Conservation (phyloP, 2,113 vertebrate species). For the Athene noctua region DNA sequence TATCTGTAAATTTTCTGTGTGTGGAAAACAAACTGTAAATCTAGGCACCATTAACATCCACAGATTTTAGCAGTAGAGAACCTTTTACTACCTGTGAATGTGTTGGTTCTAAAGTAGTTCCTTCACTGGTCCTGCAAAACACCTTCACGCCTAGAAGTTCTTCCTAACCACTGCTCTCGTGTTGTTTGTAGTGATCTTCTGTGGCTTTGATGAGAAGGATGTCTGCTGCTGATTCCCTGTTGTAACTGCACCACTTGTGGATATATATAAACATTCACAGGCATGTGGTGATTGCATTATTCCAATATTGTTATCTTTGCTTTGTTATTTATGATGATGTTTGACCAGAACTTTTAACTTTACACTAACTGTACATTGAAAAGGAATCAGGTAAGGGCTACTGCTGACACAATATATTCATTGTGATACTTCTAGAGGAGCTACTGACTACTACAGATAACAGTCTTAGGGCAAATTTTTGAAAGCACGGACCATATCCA, state of each 20-base stretch:
- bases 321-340: background rate
- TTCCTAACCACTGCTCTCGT: background rate
- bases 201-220: background rate
- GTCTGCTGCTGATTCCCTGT: background rate
- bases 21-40: background rate
- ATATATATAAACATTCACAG: background rate
- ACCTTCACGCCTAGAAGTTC: background rate
- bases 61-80: background rate
- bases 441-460: background rate
- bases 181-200: background rate
- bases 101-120: background rate
- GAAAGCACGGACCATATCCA: background rate
- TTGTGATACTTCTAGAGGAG: background rate
- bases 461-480: background rate
- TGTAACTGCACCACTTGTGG: background rate
- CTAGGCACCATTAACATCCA: background rate
- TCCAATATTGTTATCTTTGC: background rate
- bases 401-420: rapidly evolving
- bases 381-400: background rate
- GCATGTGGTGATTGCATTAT: background rate
- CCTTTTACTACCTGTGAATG: background rate
- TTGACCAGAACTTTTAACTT: background rate
- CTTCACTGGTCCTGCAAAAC: background rate
- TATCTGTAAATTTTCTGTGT: background rate
- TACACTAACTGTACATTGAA: background rate